Evolutionary conservation across 2,888 invertebrate genomes (phyloP).

Genomic region (Darwinula stevensoni): DNA sequence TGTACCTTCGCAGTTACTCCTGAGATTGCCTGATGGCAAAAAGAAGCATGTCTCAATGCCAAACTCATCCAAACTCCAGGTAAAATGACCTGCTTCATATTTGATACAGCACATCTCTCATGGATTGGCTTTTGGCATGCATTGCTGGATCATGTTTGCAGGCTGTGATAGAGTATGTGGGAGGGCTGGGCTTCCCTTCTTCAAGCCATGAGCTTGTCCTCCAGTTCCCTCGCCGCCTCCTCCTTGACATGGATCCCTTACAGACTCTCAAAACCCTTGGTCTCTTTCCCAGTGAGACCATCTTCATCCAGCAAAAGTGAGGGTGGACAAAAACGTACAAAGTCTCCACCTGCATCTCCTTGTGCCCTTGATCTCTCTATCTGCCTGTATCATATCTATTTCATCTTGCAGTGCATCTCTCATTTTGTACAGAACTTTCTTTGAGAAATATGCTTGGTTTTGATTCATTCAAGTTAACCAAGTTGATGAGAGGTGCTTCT

Average conservation of each 20-base stretch:
- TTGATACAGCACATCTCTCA: too few species aligned
- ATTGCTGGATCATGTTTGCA: too few species aligned
- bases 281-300: constrained; percentile 18
- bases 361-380: too few species aligned
- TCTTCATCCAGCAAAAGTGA: constrained; percentile 17
- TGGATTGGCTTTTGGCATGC: too few species aligned
- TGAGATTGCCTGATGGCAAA: constrained; percentile 18
- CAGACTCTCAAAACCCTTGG: constrained; percentile 16
- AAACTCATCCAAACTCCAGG: constrained; percentile 15
- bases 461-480: too few species aligned
- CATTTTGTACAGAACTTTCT: too few species aligned
- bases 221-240: constrained; percentile 17
- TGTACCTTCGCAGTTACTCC: constrained; percentile 15
- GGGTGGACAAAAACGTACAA: too few species aligned
- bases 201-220: constrained; percentile 19
- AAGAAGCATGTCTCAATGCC: constrained; percentile 16
- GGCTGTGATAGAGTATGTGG: constrained; percentile 16
- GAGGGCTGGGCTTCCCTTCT: constrained; percentile 15
- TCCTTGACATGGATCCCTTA: constrained; percentile 15
- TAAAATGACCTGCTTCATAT: constrained; percentile 6
- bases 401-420: too few species aligned
- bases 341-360: too few species aligned
- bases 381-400: too few species aligned
- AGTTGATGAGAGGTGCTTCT: too few species aligned
- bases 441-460: too few species aligned